phyloP scores from a whole-genome alignment of 2,888 invertebrate genomes.

The Drepanosiphum platanoidis region DNA sequence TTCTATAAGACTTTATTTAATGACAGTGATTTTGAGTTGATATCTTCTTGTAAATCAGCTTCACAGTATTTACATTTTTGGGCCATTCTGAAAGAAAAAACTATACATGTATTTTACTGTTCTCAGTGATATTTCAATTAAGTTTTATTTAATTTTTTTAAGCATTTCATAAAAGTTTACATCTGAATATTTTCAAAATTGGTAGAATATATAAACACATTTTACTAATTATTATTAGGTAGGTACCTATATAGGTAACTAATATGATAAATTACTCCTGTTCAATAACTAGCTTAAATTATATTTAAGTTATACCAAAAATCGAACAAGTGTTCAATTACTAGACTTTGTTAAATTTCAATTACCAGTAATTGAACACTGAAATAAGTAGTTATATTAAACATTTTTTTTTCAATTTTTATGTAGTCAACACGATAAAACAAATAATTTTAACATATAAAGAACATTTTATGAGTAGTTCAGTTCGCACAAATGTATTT shows the following conservation, averaged over 20 bases:
- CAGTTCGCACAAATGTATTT: neutral
- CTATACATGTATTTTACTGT: neutral
- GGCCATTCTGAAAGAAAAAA: neutral
- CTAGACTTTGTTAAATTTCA: slow-evolving; percentile 24
- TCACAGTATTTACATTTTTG: neutral
- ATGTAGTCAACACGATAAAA: neutral
- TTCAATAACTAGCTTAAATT: neutral
- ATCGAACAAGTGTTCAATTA: slow-evolving; percentile 21
- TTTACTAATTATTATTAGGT: neutral
- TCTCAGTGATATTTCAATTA: neutral
- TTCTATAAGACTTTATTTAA: neutral
- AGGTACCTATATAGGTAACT: neutral
- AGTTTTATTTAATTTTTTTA: neutral
- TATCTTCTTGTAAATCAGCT: neutral
- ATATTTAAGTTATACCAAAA: neutral
- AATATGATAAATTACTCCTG: neutral
- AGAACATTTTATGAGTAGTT: neutral
- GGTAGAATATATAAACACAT: neutral
- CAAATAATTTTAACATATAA: neutral
- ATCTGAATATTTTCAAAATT: neutral
- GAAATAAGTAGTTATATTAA: neutral
- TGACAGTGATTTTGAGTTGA: neutral
- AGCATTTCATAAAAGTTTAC: neutral
- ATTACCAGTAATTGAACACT: slow-evolving; percentile 6
- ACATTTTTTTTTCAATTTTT: neutral